Base-by-base conservation (phyloP, 2,113 vertebrate species). In the Cisticola juncidis region DNA sequence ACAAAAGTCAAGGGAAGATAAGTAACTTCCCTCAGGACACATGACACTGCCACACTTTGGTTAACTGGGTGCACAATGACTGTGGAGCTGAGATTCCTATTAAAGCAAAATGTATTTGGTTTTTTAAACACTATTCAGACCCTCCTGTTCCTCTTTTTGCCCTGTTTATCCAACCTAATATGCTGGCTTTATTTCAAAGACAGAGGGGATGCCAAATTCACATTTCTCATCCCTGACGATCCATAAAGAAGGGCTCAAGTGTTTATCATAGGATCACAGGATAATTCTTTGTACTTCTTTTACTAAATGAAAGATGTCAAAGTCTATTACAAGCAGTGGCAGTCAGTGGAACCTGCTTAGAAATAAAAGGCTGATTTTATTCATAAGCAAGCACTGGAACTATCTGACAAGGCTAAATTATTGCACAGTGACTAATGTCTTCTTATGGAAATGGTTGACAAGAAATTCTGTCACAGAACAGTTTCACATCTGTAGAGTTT, bases 281-380 rank as follows among this genome's bases (percentile, higher is more conserved):
- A 88, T 88, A 94, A 97, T 83, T 96, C 94, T 88, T 90, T 93
- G 88, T 95, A 78, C 80, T 93, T 88, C 88, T 96, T 90, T 93
- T 84, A 74, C 86, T 86, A 93, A 97, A 97, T 74, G 57, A 68
- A 94, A 92, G 68, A 85, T 93, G 94, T 94, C 95, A 96, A 88
- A 93, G 74, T 73, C 82, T 86, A 88, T 96, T 96, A 96, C 47
- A 88, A 86, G 72, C 26, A 65, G 73, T 13, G 25, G 54, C 66
- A 85, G 31, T 53, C 6, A 5, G 51, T 56, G 29, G 54, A 65
- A 90, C 35, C 79, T 91, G 70, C 66, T 88, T 70, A 53, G 60
- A 36, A 66, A 85, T 65, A 82, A 94, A 69, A 70, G 50, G 26
- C 51, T 87, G 29, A 65, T 80, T 95, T 95, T 94, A 82, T 92